phyloP scores from a whole-genome alignment of 2,888 invertebrate species.

The Catocala fraxini region DNA sequence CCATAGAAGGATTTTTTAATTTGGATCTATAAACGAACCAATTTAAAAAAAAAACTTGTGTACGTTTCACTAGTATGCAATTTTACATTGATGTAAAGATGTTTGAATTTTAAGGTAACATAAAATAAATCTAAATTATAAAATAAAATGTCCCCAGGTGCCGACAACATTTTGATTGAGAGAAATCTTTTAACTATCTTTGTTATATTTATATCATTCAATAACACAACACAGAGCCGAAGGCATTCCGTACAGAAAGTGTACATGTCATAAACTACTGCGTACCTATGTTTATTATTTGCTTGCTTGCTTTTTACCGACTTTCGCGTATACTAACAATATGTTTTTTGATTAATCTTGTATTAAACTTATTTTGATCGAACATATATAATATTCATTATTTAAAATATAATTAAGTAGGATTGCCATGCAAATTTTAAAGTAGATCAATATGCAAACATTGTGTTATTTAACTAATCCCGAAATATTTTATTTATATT shows the following conservation, averaged over 20 bases:
- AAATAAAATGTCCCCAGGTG: constrained; percentile 5
- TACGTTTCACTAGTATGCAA: no score
- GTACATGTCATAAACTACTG: constrained; percentile 20
- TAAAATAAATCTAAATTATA: constrained; percentile 22
- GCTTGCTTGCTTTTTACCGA: constrained; percentile 28
- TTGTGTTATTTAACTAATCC: no score
- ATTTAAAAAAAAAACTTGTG: no score
- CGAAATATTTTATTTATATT: no score
- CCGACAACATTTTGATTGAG: constrained; percentile 47
- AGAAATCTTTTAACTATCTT: constrained; percentile 40
- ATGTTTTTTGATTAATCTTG: not conserved
- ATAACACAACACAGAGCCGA: constrained; percentile 58
- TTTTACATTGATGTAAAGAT: constrained; percentile 45
- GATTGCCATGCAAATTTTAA: no score
- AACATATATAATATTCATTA: no score
- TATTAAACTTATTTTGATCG: not conserved
- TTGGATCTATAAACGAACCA: no score
- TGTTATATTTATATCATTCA: constrained; percentile 49
- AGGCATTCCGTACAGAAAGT: constrained; percentile 49
- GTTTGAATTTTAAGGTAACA: constrained; percentile 50
- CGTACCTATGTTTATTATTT: constrained; percentile 18
- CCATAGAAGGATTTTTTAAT: no score
- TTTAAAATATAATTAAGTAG: no score
- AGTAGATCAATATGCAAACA: no score
- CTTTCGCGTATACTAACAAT: constrained; percentile 12